phyloP scores from a whole-genome alignment of 2,888 invertebrate genomes.

The Fabriciana adippe region DNA sequence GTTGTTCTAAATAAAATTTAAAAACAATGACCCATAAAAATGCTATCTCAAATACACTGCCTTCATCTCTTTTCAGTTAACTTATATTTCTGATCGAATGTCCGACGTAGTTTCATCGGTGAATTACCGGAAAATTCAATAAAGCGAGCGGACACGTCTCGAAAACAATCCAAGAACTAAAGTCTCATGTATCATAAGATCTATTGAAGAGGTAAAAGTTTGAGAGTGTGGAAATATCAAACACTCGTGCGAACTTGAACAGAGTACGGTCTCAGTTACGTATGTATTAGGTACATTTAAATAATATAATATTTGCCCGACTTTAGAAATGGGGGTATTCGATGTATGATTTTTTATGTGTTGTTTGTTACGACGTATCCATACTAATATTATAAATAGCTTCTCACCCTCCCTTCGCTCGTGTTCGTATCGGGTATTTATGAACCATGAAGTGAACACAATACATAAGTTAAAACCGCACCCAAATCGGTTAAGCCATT shows the following conservation, averaged over 20 bases:
- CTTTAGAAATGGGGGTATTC: no score
- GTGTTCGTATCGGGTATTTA: no score
- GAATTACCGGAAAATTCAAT: slow-evolving; percentile 24
- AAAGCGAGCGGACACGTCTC: slow-evolving; percentile 24
- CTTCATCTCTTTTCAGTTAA: not conserved
- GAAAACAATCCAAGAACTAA: slow-evolving; percentile 29
- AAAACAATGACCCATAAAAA: not conserved
- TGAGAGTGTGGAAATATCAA: slow-evolving; percentile 22
- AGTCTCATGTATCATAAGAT: slow-evolving; percentile 28
- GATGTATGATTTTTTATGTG: no score
- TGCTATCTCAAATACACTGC: not conserved
- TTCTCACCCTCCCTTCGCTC: no score
- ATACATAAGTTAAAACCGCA: no score
- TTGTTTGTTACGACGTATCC: no score
- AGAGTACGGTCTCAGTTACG: slow-evolving; percentile 2
- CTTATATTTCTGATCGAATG: not conserved
- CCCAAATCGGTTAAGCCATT: no score
- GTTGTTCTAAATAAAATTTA: not conserved
- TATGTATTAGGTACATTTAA: not conserved
- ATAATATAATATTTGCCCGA: no score
- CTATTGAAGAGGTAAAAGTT: slow-evolving; percentile 20
- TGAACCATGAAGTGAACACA: no score
- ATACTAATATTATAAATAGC: no score
- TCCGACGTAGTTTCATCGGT: slow-evolving; percentile 4
- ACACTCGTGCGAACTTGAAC: slow-evolving; percentile 16